Evolutionary conservation across 2,888 invertebrate species (phyloP).

Genomic region (Serripes groenlandicus): DNA sequence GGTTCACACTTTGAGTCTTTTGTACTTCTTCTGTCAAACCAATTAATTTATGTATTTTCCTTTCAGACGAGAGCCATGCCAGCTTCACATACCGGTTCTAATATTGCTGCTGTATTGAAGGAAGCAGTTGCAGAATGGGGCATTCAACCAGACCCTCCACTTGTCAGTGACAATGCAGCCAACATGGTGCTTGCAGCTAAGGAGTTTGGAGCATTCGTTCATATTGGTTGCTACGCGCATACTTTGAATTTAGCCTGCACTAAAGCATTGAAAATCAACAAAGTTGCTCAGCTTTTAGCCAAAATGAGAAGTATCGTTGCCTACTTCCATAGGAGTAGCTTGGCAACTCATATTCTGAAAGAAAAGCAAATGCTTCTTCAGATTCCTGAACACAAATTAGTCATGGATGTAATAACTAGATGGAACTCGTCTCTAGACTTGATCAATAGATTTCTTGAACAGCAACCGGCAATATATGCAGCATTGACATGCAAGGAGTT

Average conservation of each 20-base stretch:
- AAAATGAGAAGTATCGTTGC: conserved; percentile 38
- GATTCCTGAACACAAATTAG: conserved; percentile 46
- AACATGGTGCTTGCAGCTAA: conserved; percentile 45
- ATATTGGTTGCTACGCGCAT: too few relatives aligned
- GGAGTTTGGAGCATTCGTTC: conserved; percentile 12
- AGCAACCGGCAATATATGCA: conserved; percentile 42
- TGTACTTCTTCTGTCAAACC: too few relatives aligned
- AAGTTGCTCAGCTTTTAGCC: conserved; percentile 24
- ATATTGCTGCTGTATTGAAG: conserved; percentile 33
- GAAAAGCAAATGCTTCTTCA: conserved; percentile 30
- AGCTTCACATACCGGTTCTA: conserved; percentile 27
- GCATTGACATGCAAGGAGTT: conserved; percentile 37
- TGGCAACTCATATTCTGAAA: conserved; percentile 28
- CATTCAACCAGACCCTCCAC: conserved; percentile 9
- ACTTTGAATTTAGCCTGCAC: conserved; percentile 45
- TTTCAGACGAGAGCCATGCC: conserved; percentile 42
- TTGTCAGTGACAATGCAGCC: conserved; percentile 49
- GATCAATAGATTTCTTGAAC: conserved; percentile 37
- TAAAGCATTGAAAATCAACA: conserved; percentile 22
- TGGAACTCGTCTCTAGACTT: conserved; percentile 56
- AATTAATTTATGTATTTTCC: too few relatives aligned
- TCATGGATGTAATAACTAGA: conserved; percentile 39
- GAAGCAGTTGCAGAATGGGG: conserved; percentile 36
- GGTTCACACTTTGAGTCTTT: too few relatives aligned
- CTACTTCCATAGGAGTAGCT: conserved; percentile 40